A percentile compares a stretch with the other conserved stretches of the same genome.
Conservation (phyloP, 2,888 invertebrate species). For the Trachelus troglodyta region DNA sequence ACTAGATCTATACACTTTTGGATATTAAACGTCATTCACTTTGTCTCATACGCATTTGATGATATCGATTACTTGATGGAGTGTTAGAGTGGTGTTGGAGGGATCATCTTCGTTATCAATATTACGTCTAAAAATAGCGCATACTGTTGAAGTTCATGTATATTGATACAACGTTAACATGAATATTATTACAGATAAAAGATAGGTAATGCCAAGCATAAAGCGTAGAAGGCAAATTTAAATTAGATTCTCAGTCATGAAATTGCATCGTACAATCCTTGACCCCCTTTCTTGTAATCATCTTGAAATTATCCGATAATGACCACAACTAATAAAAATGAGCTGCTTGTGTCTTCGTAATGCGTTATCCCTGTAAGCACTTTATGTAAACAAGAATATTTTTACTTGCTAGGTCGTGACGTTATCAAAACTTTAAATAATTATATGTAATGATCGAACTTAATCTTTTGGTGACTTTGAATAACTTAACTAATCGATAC, state of each 20-base stretch:
- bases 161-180: not conserved
- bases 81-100: not conserved
- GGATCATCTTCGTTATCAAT: not conserved
- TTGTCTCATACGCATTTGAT: not conserved
- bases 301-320: not conserved
- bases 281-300: not conserved
- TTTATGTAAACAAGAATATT: not conserved
- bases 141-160: not conserved
- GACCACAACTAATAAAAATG: not conserved
- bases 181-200: not conserved
- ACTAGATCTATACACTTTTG: not conserved
- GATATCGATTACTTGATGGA: not conserved
- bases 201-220: not conserved
- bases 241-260: not conserved
- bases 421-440: not conserved
- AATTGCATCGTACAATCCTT: not conserved
- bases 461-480: not conserved
- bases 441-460: not conserved
- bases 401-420: not conserved
- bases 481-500: not conserved
- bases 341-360: not conserved
- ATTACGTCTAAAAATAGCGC: not conserved
- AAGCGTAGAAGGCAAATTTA: not conserved
- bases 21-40: not conserved
- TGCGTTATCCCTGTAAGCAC: not conserved